phyloP scores from a whole-genome alignment of 2,888 invertebrate genomes.

The Lasioglossum malachurum region DNA sequence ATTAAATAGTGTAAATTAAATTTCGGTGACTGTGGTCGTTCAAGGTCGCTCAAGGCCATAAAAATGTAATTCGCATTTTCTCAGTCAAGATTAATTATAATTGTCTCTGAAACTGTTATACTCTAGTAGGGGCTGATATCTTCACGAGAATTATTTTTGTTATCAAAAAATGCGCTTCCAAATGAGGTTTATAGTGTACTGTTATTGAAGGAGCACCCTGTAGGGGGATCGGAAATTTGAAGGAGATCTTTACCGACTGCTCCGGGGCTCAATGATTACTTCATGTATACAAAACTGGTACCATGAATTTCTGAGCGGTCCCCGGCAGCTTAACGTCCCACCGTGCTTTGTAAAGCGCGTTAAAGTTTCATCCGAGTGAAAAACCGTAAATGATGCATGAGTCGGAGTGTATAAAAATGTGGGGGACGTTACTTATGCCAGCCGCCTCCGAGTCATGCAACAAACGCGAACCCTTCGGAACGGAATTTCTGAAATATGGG shows the following conservation, averaged over 20 bases:
- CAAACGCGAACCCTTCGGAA: conserved; percentile 68
- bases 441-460: conserved; percentile 62
- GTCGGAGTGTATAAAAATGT: conserved; percentile 47
- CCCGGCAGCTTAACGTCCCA: not conserved
- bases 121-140: not conserved
- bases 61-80: not conserved
- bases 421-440: conserved; percentile 64
- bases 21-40: no score
- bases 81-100: not conserved
- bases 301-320: conserved; percentile 6
- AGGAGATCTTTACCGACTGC: not conserved
- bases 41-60: no score
- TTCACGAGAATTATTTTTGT: no score
- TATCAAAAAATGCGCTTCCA: not conserved
- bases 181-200: not conserved
- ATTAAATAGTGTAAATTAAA: no score
- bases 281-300: conserved; percentile 7
- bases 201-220: not conserved
- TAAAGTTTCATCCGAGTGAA: conserved; percentile 27
- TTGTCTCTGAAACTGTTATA: not conserved
- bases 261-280: not conserved
- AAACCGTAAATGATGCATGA: conserved; percentile 29
- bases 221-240: not conserved
- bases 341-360: conserved; percentile 13
- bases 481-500: conserved; percentile 75